phyloP scores from a whole-genome alignment of 1,140 invertebrate genomes.

The Panulirus ornatus region DNA sequence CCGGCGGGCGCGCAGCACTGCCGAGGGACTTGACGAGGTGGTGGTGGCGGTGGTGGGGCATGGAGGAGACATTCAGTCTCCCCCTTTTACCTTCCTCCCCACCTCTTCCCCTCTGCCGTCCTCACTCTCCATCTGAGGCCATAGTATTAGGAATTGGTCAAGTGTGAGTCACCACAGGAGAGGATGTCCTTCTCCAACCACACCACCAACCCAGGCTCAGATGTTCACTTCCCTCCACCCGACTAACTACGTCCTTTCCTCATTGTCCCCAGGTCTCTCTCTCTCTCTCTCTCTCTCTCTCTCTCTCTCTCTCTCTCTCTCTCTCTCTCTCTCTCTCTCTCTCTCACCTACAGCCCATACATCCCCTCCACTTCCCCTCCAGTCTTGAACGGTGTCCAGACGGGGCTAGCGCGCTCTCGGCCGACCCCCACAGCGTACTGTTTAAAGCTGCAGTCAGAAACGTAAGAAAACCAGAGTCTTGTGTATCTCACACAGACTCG shows the following conservation, averaged over 20 bases:
- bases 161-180: conserved; percentile 33
- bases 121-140: neutral
- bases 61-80: neutral
- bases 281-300: too few species aligned
- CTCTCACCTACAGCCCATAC: neutral
- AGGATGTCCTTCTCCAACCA: conserved; percentile 1
- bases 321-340: conserved; percentile 12
- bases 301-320: conserved; percentile 17
- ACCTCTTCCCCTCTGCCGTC: neutral
- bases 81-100: neutral
- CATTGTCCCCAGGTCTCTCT: neutral
- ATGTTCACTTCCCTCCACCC: neutral
- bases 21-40: neutral
- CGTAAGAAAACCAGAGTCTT: too few species aligned
- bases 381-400: neutral
- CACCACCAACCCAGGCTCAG: neutral
- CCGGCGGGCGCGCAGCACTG: neutral
- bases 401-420: neutral
- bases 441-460: neutral
- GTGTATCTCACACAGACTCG: too few species aligned
- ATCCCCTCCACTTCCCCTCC: neutral
- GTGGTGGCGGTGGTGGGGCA: neutral
- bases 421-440: neutral
- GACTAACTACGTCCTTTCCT: neutral
- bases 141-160: conserved; percentile 26